phyloP scores from a whole-genome alignment of 2,797 vertebrate genomes.

The Parambassis ranga region DNA sequence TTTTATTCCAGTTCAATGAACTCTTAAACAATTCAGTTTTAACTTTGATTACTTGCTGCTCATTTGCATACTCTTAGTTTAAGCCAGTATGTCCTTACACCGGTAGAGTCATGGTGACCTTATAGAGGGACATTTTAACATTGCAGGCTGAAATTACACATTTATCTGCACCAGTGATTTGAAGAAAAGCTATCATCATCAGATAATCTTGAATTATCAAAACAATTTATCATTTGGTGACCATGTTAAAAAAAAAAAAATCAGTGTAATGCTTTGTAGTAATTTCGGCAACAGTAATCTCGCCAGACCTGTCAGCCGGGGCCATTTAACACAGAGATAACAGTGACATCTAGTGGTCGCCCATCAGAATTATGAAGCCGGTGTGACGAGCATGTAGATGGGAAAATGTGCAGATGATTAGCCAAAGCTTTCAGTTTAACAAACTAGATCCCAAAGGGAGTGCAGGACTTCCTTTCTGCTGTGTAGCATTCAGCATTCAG shows the following conservation, averaged over 20 bases:
- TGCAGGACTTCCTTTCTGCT: not conserved
- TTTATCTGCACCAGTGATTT: not conserved
- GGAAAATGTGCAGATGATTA: not conserved
- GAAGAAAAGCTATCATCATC: not conserved
- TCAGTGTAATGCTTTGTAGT: not conserved
- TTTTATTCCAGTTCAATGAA: conserved; percentile 80
- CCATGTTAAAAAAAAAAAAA: not conserved
- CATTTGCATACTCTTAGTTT: conserved; percentile 74
- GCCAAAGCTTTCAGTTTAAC: conserved; percentile 3
- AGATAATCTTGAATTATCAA: not conserved
- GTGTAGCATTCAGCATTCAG: not conserved
- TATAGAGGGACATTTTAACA: conserved; percentile 12
- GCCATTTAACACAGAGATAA: conserved; percentile 49
- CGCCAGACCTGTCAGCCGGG: conserved; percentile 24
- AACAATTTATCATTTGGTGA: not conserved
- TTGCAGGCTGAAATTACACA: not conserved
- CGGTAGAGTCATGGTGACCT: conserved; percentile 28
- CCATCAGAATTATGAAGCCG: not conserved
- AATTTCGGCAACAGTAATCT: conserved; percentile 6
- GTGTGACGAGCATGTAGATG: too few relatives aligned
- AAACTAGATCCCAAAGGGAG: not conserved
- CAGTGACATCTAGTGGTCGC: conserved; percentile 72
- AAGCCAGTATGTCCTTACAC: conserved; percentile 33
- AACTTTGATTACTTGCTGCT: conserved; percentile 78
- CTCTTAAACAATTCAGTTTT: conserved; percentile 77